Evolutionary conservation across 2,888 invertebrate genomes (phyloP), one percentile per base, ranked within the genome.

Genomic region (Priocnemis perturbator): DNA sequence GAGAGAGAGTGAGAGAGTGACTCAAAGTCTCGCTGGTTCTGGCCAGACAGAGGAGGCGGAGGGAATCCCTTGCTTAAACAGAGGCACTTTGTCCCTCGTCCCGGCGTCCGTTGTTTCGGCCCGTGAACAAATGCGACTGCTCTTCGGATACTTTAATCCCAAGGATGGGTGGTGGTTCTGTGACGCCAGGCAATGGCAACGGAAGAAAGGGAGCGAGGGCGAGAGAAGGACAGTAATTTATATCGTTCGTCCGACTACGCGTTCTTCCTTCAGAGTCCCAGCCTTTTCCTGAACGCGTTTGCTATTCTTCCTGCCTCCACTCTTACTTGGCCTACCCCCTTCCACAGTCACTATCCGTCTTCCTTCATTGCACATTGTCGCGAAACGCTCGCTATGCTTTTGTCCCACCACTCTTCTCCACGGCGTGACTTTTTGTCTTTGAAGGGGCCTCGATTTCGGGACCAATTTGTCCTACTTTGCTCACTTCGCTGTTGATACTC

Each of bases 121-220:
- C 82, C 78, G 76, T 76, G 83, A 83, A 85, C 84, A 85, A 85
- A 84, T 83, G 83, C 79, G 81, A 82, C 79, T 80, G 73, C 74
- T 82, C 82, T 76, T 79, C 76, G 82, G 84, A 85, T 85, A 83
- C 85, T 85, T 85, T 85, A 85, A 84, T 85, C 84, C 85, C 69
- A 63, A 73, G 83, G 78, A 84, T 81, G 79, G 79, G 67, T 50
- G 17, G 50, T 5, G 50, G 47, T 11, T 15, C 17, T 19, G 50
- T 17, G 50, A 50, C 50, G 50, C 50, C 3, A 2, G 37, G 11
- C 37, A 37, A 37, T 37, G 37, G 26, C 26, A 7, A 26, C 26
- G 17, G 5, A 17, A 14, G 50, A 17, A 50, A 19, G 50, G n/a
- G 50, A 14, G 19, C 0, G 50, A 1, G 17, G 19, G n/a, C 0